Base-by-base conservation (phyloP, 1,140 invertebrate genomes). In the Diabrotica undecimpunctata region DNA sequence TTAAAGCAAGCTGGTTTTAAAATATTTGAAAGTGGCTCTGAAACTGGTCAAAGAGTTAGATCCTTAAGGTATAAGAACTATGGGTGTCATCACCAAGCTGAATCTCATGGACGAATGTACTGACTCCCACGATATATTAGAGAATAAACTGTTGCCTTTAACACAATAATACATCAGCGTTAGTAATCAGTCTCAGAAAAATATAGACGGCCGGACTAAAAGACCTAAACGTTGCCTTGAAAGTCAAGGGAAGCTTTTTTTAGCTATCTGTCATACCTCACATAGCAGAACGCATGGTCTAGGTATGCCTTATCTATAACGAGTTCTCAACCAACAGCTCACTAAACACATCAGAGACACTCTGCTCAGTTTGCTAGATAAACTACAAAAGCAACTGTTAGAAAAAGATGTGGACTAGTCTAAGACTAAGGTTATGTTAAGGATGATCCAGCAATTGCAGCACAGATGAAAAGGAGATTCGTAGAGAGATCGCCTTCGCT, bases 81-180 rank as follows among this genome's bases (percentile, higher is more conserved):
- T 99, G 81, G 98, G 98, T 80, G 98, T 99, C 10, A 96, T 99
- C 64, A 99, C 98, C 54, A 99, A 99, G 81, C 82, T 99, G 60
- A 98, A 99, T 87, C 86, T 99, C 76, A 99, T 99, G 97, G 98
- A 99, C 78, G 96, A 99, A 77, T 98, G 98, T 37, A 99, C 97
- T 37, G 97, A 99, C 85, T 97, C 97, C 8, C 85, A 95, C 60
- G 97, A 99, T 73, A 95, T 99, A 70, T 83, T 99, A 63, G 97
- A 99, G 81, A 99, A 99, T 81, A 96, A 96, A 81, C 81, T 99
- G 59, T 83, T 99, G 64, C 96, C 97, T 5, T 83, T 99, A 57
- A 85, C 97, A 65, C 86, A 98, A 77, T 95, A 96, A 8, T 98
- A 98, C 77, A 96, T 99, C 74, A 97, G 97, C 72, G 97, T 99